These are phyloP conservation scores for Porites lutea DNA, from an alignment of 64 coral and sea anemone species.

Conservation along the genomic window DNA sequence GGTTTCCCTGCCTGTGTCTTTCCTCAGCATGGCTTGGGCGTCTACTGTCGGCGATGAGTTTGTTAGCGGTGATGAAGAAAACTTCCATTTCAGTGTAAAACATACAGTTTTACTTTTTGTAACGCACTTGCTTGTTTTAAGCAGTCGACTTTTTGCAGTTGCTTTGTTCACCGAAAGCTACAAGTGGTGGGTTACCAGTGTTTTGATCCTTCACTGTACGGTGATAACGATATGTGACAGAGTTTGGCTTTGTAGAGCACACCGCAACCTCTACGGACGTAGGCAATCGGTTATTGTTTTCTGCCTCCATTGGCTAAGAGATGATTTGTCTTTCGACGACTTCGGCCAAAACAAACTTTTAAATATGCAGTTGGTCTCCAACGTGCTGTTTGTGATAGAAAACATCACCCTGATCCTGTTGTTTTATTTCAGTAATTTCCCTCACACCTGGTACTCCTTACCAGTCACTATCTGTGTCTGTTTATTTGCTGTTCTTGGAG, in stretches of 20 bases:
- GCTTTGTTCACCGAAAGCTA: neutral
- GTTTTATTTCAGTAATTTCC: neutral
- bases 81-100: neutral
- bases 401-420: neutral
- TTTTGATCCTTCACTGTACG: neutral
- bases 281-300: too few species aligned
- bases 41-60: neutral
- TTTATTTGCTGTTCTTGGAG: neutral
- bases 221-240: neutral
- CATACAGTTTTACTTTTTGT: neutral
- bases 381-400: neutral
- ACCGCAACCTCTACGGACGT: too few species aligned
- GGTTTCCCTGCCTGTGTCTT: slow-evolving; percentile 5
- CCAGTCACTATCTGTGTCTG: neutral
- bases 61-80: too few species aligned
- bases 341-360: too few species aligned
- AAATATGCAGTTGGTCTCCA: neutral
- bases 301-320: neutral
- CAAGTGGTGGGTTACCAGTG: neutral
- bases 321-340: neutral
- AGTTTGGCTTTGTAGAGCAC: neutral
- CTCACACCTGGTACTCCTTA: neutral
- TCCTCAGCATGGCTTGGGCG: neutral
- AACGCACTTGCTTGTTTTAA: neutral
- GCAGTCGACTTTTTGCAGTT: slow-evolving; percentile 20